Evolutionary conservation across 2,797 vertebrate species (phyloP).

Genomic region (Phrynocephalus guinanensis): DNA sequence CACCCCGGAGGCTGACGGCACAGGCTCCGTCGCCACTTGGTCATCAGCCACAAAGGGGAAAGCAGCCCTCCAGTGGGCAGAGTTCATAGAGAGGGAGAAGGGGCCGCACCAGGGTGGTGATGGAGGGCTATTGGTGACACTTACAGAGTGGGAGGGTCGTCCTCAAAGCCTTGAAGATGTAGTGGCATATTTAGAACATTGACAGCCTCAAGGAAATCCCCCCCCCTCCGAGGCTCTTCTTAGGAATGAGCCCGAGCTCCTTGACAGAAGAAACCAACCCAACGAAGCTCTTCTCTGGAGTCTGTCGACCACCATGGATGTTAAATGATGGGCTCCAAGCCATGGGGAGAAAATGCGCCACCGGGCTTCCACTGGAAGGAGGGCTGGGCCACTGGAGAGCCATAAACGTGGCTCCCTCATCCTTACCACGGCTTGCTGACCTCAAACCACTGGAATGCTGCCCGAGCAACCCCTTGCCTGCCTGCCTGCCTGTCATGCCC

Average conservation of each 20-base stretch:
- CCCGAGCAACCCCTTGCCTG: background rate
- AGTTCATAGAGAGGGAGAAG: too few relatives aligned
- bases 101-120: too few relatives aligned
- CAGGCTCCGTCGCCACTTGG: too few relatives aligned
- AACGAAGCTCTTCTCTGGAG: background rate
- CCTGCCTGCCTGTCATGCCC: background rate
- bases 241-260: background rate
- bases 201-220: slow-evolving; percentile 25
- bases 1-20: too few relatives aligned
- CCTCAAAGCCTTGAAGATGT: background rate
- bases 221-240: slow-evolving; percentile 29
- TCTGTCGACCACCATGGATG: too few relatives aligned
- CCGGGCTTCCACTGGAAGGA: background rate
- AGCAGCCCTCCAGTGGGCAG: too few relatives aligned
- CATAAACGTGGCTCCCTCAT: fast-evolving
- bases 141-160: too few relatives aligned
- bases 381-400: fast-evolving
- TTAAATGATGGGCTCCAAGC: background rate
- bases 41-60: too few relatives aligned
- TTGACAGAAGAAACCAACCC: slow-evolving; percentile 38
- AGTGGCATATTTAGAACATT: background rate
- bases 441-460: background rate
- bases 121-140: background rate
- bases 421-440: background rate
- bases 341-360: background rate